Conservation (phyloP, 2,113 vertebrate species). For the Cyanoderma ruficeps region DNA sequence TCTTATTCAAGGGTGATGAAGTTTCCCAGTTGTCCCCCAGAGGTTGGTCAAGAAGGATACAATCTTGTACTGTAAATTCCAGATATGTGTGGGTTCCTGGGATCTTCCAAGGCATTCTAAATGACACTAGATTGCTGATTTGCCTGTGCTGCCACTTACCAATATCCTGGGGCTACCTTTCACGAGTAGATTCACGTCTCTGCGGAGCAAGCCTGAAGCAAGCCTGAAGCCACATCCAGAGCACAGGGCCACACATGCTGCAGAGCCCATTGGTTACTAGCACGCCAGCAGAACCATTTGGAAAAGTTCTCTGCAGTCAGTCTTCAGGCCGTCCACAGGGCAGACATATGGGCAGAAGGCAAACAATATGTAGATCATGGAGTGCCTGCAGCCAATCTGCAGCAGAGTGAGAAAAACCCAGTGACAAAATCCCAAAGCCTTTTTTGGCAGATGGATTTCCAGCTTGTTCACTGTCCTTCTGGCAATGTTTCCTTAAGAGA, state of each 20-base stretch:
- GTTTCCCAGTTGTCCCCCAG: neutral
- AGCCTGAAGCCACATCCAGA: neutral
- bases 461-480: neutral
- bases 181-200: neutral
- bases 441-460: neutral
- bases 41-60: rapidly evolving
- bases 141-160: neutral
- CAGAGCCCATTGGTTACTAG: neutral
- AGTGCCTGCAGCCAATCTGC: neutral
- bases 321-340: neutral
- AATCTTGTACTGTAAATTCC: neutral
- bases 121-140: neutral
- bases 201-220: neutral
- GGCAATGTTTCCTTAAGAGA: neutral
- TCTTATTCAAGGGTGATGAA: neutral
- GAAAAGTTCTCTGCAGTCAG: neutral
- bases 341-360: neutral
- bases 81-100: neutral
- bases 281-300: neutral
- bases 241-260: neutral
- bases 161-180: neutral
- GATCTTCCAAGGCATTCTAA: neutral
- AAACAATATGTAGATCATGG: neutral
- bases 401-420: neutral
- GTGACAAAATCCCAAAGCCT: neutral